These are phyloP conservation scores for Sinocyclocheilus grahami DNA, from an alignment of 2,113 vertebrate genomes.

Conservation along the genomic window DNA sequence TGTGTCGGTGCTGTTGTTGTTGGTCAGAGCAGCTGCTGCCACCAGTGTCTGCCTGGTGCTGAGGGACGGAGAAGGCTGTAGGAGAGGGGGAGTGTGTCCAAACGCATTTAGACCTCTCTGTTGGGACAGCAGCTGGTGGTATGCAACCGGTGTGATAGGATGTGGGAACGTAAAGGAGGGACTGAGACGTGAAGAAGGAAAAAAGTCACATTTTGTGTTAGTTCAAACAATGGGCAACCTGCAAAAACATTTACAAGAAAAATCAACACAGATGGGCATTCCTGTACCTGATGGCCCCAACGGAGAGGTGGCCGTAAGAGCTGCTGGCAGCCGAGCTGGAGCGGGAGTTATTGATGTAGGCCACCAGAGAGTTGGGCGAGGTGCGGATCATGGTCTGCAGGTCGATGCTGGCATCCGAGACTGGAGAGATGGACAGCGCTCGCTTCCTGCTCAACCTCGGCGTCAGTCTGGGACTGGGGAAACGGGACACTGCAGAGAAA, in stretches of 20 bases:
- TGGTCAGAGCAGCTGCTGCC: constrained; percentile 72
- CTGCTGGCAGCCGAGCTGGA: constrained; percentile 96
- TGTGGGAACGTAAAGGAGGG: constrained; percentile 94
- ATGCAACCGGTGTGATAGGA: constrained; percentile 91
- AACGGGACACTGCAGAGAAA: constrained; percentile 84
- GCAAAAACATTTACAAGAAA: constrained; percentile 17
- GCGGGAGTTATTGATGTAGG: constrained; percentile 98
- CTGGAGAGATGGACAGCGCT: constrained; percentile 92
- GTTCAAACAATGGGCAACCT: constrained; percentile 1
- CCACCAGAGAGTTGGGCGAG: constrained; percentile 97
- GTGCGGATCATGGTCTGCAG: constrained; percentile 99
- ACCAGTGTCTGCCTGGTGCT: constrained; percentile 82
- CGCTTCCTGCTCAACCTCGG: constrained; percentile 92
- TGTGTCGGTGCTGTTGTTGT: constrained; percentile 76
- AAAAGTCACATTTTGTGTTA: neutral
- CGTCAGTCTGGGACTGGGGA: constrained; percentile 92
- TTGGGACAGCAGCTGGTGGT: constrained; percentile 95
- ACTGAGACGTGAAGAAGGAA: constrained; percentile 69
- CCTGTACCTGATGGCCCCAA: constrained; percentile 91
- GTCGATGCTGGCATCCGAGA: constrained; percentile 97
- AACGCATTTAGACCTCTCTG: constrained; percentile 90
- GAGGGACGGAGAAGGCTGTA: constrained; percentile 86
- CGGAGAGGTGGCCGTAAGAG: constrained; percentile 95
- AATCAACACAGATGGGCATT: neutral
- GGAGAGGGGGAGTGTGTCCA: constrained; percentile 88